Percentiles rank a stretch among this genome's conserved stretches.
These are phyloP conservation scores for Epinephelus coioides DNA, from an alignment of 2,797 vertebrate genomes.

Conservation along the genomic window DNA sequence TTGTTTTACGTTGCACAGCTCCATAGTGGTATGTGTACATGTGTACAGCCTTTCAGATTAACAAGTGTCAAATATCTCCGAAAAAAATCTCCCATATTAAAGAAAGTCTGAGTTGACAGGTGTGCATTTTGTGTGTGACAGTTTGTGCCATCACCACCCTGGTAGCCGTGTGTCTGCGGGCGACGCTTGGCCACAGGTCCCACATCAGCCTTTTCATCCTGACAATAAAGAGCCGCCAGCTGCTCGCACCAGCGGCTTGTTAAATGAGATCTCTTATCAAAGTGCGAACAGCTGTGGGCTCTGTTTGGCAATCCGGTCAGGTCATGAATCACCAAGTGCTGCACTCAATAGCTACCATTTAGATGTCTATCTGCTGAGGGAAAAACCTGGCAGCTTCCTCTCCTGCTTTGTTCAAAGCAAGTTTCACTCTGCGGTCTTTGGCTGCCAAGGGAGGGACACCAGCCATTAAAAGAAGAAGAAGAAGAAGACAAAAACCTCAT, in stretches of 20 bases:
- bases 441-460: not conserved
- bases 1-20: too few relatives aligned
- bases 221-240: conserved; percentile 62
- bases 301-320: conserved; percentile 55
- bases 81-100: not conserved
- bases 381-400: conserved; percentile 4
- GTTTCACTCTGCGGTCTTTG: conserved; percentile 9
- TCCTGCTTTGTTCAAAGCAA: conserved; percentile 20
- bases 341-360: conserved; percentile 38
- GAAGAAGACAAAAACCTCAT: not conserved
- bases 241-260: conserved; percentile 57
- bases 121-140: not conserved
- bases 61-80: not conserved
- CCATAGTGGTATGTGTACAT: not conserved
- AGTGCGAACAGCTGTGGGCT: conserved; percentile 65
- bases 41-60: not conserved
- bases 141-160: not conserved
- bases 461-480: not conserved
- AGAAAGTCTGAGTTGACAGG: not conserved
- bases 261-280: conserved; percentile 74
- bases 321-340: conserved; percentile 58
- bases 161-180: not conserved
- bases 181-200: conserved; percentile 36
- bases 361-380: conserved; percentile 28
- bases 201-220: conserved; percentile 54